These are phyloP conservation scores for Pseudochirops cupreus DNA, from an alignment of 2,797 vertebrate species.

Conservation along the genomic window DNA sequence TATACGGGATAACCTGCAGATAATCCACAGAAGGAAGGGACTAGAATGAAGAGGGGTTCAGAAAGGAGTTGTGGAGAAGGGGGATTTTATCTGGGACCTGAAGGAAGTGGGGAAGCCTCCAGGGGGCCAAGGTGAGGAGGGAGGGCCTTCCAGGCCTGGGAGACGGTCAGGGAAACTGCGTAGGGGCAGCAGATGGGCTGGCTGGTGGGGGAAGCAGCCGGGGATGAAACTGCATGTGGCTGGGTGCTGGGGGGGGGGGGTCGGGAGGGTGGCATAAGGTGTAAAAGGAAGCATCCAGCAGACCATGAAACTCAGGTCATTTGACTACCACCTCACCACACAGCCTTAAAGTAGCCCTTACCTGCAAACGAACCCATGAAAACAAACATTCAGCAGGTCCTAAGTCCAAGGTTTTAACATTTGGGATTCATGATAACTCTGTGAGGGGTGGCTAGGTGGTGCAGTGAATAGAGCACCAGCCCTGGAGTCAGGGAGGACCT, in stretches of 20 bases:
- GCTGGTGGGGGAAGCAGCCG: neutral
- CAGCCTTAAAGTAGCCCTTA: neutral
- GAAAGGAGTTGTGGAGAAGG: neutral
- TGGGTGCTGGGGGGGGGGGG: too few species aligned
- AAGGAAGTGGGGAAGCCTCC: neutral
- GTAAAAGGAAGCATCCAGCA: neutral
- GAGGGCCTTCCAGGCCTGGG: neutral
- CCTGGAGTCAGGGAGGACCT: too few species aligned
- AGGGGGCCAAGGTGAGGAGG: neutral
- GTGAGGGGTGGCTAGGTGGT: neutral
- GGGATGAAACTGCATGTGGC: neutral
- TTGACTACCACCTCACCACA: neutral
- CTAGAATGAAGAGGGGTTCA: neutral
- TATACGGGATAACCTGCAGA: neutral
- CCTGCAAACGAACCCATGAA: neutral
- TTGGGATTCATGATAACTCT: neutral
- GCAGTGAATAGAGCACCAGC: too few species aligned
- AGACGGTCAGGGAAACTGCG: neutral
- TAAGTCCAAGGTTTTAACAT: neutral
- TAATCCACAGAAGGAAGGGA: neutral
- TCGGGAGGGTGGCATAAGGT: too few species aligned
- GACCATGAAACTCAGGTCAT: neutral
- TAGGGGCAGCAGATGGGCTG: neutral
- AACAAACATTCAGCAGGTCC: neutral
- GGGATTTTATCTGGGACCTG: neutral